Base-by-base conservation (phyloP, 2,888 invertebrate species). In the Stomorhina lunata region DNA sequence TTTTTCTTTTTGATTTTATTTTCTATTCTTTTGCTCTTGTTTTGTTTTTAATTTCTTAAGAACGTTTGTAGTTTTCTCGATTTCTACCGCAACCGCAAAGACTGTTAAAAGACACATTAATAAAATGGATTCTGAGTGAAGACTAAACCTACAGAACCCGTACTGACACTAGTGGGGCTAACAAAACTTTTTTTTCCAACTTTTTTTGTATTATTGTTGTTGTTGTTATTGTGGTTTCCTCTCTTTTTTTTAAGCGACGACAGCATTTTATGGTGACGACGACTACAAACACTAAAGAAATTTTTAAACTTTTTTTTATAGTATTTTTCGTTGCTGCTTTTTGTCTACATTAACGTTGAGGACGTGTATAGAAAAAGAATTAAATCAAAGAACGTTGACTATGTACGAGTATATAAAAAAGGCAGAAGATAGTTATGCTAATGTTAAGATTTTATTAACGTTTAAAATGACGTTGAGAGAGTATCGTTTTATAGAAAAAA, bases 91-190 rank as follows among this genome's bases (percentile, higher is more conserved):
- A 82, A 82, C 82, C 79, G 82, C 79, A 82, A 76, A 55, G 79
- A 82, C 75, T 71, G 71, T 80, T 72, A 59, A 80, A 77, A 77
- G 65, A 75, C 75, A 82, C 79, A 82, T 82, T 82, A 82, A 82
- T 82, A 79, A 82, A 82, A 76, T 82, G 82, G 71, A 76, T 82
- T 82, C 82, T 82, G 82, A 82, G 71, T 79, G 79, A 82, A 79
- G 82, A 82, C 82, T 82, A 34, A 82, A 82, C 79, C 66, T 75
- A 79, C 82, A 79, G 75, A 82, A 82, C 82, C 65, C 65, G 66
- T 79, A 79, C 66, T 80, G 71, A 66, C 79, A 76, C 66, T 79
- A 80, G 71, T 76, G 69, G 71, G 82, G 82, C 82, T 79, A 75
- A 66, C 55, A 73, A 73, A 73, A 66, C 20, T 53, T 69, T 50